Base-by-base conservation (phyloP, 2,113 vertebrate genomes). In the Ellobius talpinus region DNA sequence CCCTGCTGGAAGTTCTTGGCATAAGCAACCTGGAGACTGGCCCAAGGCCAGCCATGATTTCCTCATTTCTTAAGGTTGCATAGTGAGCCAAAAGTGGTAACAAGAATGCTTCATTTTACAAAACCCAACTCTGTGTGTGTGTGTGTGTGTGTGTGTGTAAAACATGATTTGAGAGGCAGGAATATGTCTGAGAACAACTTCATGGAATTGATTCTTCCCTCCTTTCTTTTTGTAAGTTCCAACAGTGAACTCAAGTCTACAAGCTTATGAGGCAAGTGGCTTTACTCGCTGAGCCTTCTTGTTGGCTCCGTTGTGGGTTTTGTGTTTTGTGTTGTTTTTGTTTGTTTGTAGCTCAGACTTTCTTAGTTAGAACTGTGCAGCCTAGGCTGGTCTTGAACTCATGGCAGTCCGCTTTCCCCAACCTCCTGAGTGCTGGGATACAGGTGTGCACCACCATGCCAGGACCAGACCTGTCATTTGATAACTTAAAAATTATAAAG, bases 1-100 rank as follows among this genome's bases (percentile, higher is more conserved):
- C 93, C 76, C 98, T 97, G 76, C 97, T 97, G 98, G 97, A 92
- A 4, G 1, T 42, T 94, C 17, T 39, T 79, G 81, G 66, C 19
- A 94, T 29, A 47, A 26, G 33, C 63, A n/a, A 12, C 87, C 55
- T 66, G 5, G 63, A 77, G 29, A 50, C 63, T 63, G 26, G 52
- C 66, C n/a, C 17, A 36, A 1, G 3, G 26, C 47, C 42, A 42
- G 42, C 26, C 13, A 42, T 74, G 12, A 55, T 72, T 24, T 47
- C 47, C 31, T 87, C 85, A 36, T 85, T 45, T 39, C 82, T 55
- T 66, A 47, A 21, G 63, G 31, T 26, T 87, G 4, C 12, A 55
- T 24, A 66, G 23, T 36, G 42, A 77, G n/a, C 65, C 17, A 7
- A 31, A 45, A n/a, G 45, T 65, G 82, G 36, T 39, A 5, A 17